These are phyloP conservation scores for Lutraria rhynchaena DNA, from an alignment of 1,140 invertebrate species.

Conservation along the genomic window DNA sequence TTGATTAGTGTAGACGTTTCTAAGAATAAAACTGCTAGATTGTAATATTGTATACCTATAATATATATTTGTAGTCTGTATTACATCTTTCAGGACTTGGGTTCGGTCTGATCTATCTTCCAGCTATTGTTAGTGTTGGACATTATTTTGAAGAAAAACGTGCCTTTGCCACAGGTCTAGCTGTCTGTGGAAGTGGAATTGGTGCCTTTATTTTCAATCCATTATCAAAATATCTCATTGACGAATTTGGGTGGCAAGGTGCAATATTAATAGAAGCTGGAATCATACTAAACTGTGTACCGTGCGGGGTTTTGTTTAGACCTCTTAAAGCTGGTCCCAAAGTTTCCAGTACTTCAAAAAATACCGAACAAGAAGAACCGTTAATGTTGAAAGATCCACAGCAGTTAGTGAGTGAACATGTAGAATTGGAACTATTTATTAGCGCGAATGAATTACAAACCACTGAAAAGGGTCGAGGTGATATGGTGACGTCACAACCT, in stretches of 20 bases:
- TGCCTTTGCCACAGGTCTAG: slow-evolving; percentile 94
- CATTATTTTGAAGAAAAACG: slow-evolving; percentile 97
- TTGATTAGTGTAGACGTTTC: too few species aligned
- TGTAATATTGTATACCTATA: too few species aligned
- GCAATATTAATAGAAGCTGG: slow-evolving; percentile 91
- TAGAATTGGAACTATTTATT: slow-evolving; percentile 29
- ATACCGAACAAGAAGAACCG: neutral
- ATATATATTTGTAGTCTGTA: too few species aligned
- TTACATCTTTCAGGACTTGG: slow-evolving; percentile 93
- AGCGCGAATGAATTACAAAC: neutral
- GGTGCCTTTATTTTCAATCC: slow-evolving; percentile 80
- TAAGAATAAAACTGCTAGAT: too few species aligned
- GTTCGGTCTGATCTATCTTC: slow-evolving; percentile 94
- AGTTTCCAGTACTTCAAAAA: slow-evolving; percentile 13
- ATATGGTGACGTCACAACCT: slow-evolving; percentile 24
- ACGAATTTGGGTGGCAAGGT: slow-evolving; percentile 76
- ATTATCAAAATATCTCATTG: slow-evolving; percentile 73
- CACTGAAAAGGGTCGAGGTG: neutral
- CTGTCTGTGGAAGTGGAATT: slow-evolving; percentile 82
- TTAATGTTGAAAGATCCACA: neutral
- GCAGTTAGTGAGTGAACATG: slow-evolving; percentile 3
- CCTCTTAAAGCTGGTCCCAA: slow-evolving; percentile 84
- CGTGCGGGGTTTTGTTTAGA: slow-evolving; percentile 91
- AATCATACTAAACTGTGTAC: slow-evolving; percentile 89
- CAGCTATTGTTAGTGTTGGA: slow-evolving; percentile 95